These are phyloP conservation scores for Hirtodrosophila trivittata DNA, from an alignment of 2,888 invertebrate species.

Conservation along the genomic window DNA sequence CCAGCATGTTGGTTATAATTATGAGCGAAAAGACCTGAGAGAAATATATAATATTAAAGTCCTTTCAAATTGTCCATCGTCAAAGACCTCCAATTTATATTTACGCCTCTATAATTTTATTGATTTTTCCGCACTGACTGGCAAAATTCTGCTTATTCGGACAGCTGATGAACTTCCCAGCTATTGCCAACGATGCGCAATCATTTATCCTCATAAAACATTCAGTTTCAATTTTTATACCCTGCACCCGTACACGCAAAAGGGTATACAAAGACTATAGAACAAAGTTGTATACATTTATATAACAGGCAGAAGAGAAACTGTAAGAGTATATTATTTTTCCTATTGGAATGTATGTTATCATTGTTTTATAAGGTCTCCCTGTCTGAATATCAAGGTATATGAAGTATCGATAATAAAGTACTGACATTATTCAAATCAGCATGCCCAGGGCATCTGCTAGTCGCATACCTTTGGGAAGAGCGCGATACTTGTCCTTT, in stretches of 20 bases:
- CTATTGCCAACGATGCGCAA: constrained; percentile 24
- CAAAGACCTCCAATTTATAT: constrained; percentile 62
- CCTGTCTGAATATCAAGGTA: no score
- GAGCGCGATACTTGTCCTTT: no score
- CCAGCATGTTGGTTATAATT: constrained; percentile 61
- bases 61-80: constrained; percentile 5
- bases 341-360: no score
- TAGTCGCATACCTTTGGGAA: background rate
- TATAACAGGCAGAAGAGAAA: background rate
- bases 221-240: constrained; percentile 6
- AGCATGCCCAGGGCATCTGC: background rate
- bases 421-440: no score
- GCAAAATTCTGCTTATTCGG: constrained; percentile 36
- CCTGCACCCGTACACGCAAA: background rate
- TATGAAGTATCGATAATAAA: no score
- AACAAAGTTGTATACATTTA: background rate
- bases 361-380: no score
- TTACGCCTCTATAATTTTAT: constrained; percentile 76
- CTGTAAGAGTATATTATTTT: no score
- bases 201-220: constrained; percentile 43
- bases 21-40: constrained; percentile 22
- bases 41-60: constrained; percentile 36
- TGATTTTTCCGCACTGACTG: constrained; percentile 66
- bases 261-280: background rate
- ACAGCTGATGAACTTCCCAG: constrained; percentile 71